These are phyloP conservation scores for Drosophila ironensis DNA, from an alignment of 1,140 invertebrate genomes.

Conservation along the genomic window DNA sequence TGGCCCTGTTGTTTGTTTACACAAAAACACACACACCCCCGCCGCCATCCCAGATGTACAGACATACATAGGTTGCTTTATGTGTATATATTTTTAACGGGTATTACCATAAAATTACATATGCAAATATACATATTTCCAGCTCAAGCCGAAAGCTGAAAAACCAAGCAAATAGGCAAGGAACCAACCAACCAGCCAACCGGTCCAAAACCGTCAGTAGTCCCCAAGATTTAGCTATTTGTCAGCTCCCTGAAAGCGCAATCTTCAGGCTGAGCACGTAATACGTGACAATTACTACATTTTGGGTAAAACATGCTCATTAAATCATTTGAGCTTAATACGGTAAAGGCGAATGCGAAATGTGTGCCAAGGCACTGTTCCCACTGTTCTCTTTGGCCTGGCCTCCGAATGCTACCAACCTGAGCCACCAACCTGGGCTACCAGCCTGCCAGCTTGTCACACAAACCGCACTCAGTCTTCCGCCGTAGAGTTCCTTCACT, in stretches of 20 bases:
- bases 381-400: conserved; percentile 14
- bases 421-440: no score
- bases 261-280: conserved; percentile 76
- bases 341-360: conserved; percentile 52
- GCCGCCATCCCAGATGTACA: conserved; percentile 46
- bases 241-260: conserved; percentile 55
- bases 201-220: conserved; percentile 3
- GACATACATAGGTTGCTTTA: conserved; percentile 42
- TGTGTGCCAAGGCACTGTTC: conserved; percentile 63
- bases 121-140: conserved; percentile 72
- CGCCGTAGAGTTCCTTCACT: background rate
- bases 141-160: conserved; percentile 12
- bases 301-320: conserved; percentile 77
- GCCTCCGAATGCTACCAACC: conserved; percentile 41
- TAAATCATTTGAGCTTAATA: conserved; percentile 78
- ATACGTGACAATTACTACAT: conserved; percentile 80
- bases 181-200: background rate
- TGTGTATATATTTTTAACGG: conserved; percentile 69
- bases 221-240: conserved; percentile 75
- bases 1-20: conserved; percentile 53
- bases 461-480: conserved; percentile 46
- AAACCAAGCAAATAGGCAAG: conserved; percentile 29
- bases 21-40: background rate
- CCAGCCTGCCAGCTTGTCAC: no score
- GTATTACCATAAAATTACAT: conserved; percentile 79